Evolutionary conservation across 2,113 vertebrate genomes (phyloP).

Genomic region (Chitala chitala): DNA sequence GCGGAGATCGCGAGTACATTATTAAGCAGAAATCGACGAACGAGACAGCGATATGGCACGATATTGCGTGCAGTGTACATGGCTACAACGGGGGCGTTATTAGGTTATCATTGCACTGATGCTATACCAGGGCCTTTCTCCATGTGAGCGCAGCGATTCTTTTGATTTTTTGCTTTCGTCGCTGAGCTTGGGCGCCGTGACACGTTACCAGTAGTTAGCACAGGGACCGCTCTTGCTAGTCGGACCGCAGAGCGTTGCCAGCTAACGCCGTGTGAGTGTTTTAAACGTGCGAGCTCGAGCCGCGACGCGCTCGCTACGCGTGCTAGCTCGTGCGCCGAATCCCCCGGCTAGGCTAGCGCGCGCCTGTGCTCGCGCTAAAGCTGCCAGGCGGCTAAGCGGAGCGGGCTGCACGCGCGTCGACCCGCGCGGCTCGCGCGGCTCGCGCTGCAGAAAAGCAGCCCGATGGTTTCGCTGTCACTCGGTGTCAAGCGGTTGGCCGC

Average conservation of each 20-base stretch:
- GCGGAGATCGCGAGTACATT: too few species aligned
- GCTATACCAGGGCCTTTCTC: conserved; percentile 20
- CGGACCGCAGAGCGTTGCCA: conserved; percentile 3
- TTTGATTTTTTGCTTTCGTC: not conserved
- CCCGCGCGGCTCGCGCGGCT: not conserved
- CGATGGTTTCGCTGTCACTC: too few species aligned
- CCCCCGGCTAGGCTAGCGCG: not conserved
- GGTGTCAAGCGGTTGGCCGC: too few species aligned
- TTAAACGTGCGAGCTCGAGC: too few species aligned
- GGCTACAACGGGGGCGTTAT: not conserved
- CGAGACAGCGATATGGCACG: too few species aligned
- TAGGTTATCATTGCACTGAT: not conserved
- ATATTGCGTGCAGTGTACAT: not conserved
- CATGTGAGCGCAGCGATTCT: conserved; percentile 8
- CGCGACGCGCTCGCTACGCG: too few species aligned
- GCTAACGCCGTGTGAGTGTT: too few species aligned
- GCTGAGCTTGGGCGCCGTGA: not conserved
- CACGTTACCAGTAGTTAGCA: not conserved
- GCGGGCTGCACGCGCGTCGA: not conserved
- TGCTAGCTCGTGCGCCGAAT: not conserved
- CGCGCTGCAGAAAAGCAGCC: not conserved
- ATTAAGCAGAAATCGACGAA: too few species aligned
- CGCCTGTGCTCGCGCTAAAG: not conserved
- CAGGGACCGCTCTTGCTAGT: not conserved
- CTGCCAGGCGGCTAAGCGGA: not conserved